Percentiles rank a stretch among this genome's conserved stretches.
These are phyloP conservation scores for Pseudanteris insignis DNA, from an alignment of 2,888 invertebrate genomes.

Conservation along the genomic window DNA sequence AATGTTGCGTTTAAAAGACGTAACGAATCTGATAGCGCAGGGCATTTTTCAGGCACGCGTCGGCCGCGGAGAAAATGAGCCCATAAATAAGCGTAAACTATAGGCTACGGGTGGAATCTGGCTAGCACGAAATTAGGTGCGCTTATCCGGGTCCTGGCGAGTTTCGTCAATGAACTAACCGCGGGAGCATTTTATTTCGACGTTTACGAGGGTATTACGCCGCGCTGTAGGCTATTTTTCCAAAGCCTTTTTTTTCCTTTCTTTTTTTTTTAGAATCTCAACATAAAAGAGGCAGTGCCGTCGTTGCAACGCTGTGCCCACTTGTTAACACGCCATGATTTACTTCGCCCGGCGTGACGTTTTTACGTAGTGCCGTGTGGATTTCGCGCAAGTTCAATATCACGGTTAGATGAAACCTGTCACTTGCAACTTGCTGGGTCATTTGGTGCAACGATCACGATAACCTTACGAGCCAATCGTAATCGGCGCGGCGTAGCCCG, in stretches of 20 bases:
- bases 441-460: background rate
- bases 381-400: conserved; percentile 2
- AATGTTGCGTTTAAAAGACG: conserved; percentile 17
- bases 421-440: conserved; percentile 1
- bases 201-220: conserved; percentile 53
- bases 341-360: conserved; percentile 5
- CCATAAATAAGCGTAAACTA: conserved; percentile 27
- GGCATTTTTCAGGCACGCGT: conserved; percentile 36
- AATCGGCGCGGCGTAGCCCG: too few relatives aligned
- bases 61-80: conserved; percentile 9
- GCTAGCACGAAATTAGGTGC: conserved; percentile 26
- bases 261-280: conserved; percentile 47
- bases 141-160: conserved; percentile 23
- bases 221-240: too few relatives aligned
- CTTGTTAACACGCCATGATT: conserved; percentile 38
- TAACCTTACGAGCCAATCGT: background rate
- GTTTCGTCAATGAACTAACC: conserved; percentile 24
- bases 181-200: conserved; percentile 50
- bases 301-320: conserved; percentile 28
- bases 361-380: background rate
- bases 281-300: conserved; percentile 41
- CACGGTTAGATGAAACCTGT: background rate
- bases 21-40: conserved; percentile 24
- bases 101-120: conserved; percentile 12
- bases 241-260: conserved; percentile 50